Base-by-base conservation (phyloP, 2,888 invertebrate species). In the Vannuccia rotundouncinata region DNA sequence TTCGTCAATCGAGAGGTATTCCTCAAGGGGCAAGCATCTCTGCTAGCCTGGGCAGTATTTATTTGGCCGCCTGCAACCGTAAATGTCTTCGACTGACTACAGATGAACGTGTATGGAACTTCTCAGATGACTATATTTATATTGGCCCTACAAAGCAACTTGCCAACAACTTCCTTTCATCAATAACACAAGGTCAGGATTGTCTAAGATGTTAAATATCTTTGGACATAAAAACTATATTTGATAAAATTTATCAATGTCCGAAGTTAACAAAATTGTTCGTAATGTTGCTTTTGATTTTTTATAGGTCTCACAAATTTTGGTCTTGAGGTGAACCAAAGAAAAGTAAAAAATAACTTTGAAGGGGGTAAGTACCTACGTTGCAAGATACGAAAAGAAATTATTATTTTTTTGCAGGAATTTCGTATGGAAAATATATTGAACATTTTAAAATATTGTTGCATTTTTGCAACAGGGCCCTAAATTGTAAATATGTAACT, bases 311-410 rank as follows among this genome's bases (percentile, higher is more conserved):
- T 66, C 5, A 66, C 13, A 22, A 22, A 22, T 2, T 22, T 22
- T 22, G 5, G 66, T 66, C 66, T 66, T 13, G 22, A 5, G 2
- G 22, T 66, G 2, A 66, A 66, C 66, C 25, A 5, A 5, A 22
- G 17, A 22, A 66, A 66, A 22, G 10, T 2, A 5, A 66, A 66
- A 22, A 27, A 66, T 27, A 66, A 66, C 25, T 66, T 66, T 22
- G 22, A 66, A 2, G 66, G 66, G 17, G 66, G 66, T 66, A 66
- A 66, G 66, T 45, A n/a, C n/a, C n/a, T n/a, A n/a, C n/a, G n/a
- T n/a, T n/a, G n/a, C n/a, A n/a, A n/a, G n/a, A n/a, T n/a, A n/a
- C n/a, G n/a, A n/a, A n/a, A n/a, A n/a, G n/a, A n/a, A n/a, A n/a
- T n/a, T n/a, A n/a, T n/a, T n/a, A n/a, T n/a, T n/a, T n/a, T n/a